These are phyloP conservation scores for Drosophila subquinaria DNA, from an alignment of 2,888 invertebrate species.

Conservation along the genomic window DNA sequence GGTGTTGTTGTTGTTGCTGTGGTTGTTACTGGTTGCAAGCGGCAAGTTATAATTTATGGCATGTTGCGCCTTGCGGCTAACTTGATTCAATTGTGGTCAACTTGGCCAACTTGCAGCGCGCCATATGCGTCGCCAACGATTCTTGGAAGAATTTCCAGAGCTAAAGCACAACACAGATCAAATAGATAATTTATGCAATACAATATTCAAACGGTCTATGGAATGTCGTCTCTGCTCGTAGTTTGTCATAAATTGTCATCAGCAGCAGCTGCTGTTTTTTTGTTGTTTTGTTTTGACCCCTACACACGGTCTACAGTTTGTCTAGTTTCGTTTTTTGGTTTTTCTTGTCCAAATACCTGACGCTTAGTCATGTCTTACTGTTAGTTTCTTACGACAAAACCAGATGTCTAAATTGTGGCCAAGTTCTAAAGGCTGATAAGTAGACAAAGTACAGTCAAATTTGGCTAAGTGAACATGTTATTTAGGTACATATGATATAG, in stretches of 20 bases:
- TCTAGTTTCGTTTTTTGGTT: constrained; percentile 19
- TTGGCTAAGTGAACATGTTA: constrained; percentile 2
- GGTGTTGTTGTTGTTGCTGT: constrained; percentile 61
- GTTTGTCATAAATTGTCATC: constrained; percentile 53
- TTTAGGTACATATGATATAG: not conserved
- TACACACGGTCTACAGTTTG: constrained; percentile 24
- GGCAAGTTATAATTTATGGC: constrained; percentile 72
- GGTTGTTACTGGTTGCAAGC: constrained; percentile 42
- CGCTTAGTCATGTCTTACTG: constrained; percentile 34
- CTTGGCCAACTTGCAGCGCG: constrained; percentile 38
- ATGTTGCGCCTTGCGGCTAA: constrained; percentile 56
- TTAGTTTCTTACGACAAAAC: not conserved
- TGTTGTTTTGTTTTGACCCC: constrained; percentile 13
- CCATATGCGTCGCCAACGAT: constrained; percentile 65
- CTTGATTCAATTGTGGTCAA: constrained; percentile 56
- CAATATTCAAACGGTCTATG: constrained; percentile 31
- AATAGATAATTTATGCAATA: constrained; percentile 59
- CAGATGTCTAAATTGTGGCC: constrained; percentile 26
- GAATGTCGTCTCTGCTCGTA: constrained; percentile 38
- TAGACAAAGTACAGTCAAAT: constrained; percentile 8
- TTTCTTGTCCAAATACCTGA: constrained; percentile 3
- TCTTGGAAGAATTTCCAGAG: constrained; percentile 72
- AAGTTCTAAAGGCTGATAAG: constrained; percentile 20
- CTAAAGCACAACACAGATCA: constrained; percentile 19
- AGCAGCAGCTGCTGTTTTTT: constrained; percentile 6